Conservation (phyloP, 2,888 invertebrate species). For the Nysson spinosus region DNA sequence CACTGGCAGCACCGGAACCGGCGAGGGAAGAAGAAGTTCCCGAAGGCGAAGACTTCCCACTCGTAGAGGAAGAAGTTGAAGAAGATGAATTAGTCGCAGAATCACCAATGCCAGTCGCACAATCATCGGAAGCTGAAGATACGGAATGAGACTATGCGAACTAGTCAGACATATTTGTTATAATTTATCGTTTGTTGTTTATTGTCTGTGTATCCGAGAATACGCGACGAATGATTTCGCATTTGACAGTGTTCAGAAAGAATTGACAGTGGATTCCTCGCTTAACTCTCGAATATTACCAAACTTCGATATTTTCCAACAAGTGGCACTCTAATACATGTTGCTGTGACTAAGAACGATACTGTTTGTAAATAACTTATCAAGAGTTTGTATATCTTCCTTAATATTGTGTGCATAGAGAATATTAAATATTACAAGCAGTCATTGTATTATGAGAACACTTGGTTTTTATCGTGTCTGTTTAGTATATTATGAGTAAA, state of each 20-base stretch:
- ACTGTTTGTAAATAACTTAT: constrained; percentile 44
- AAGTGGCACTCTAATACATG: constrained; percentile 30
- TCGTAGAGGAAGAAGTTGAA: constrained; percentile 64
- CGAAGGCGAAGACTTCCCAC: constrained; percentile 66
- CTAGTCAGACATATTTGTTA: constrained; percentile 52
- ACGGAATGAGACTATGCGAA: constrained; percentile 57
- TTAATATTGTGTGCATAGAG: constrained; percentile 22
- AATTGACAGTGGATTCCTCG: constrained; percentile 7
- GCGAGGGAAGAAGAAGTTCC: constrained; percentile 71
- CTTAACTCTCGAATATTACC: constrained; percentile 11
- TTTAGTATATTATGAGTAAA: constrained; percentile 37
- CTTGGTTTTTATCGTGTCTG: constrained; percentile 29
- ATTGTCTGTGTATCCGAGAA: constrained; percentile 8
- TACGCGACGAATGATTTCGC: constrained; percentile 5
- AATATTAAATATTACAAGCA: constrained; percentile 29
- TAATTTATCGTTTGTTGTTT: constrained; percentile 37
- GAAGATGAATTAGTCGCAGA: constrained; percentile 63
- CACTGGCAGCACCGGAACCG: constrained; percentile 70
- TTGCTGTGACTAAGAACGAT: constrained; percentile 42
- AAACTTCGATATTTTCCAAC: constrained; percentile 22
- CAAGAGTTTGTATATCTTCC: constrained; percentile 25
- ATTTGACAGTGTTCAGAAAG: constrained; percentile 20
- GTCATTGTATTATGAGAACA: constrained; percentile 28
- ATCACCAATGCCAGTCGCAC: constrained; percentile 58
- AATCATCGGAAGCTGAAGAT: constrained; percentile 62